Percentiles rank a stretch among this genome's conserved stretches.
These are phyloP conservation scores for Tipula confusa DNA, from an alignment of 2,888 invertebrate genomes.

Conservation along the genomic window DNA sequence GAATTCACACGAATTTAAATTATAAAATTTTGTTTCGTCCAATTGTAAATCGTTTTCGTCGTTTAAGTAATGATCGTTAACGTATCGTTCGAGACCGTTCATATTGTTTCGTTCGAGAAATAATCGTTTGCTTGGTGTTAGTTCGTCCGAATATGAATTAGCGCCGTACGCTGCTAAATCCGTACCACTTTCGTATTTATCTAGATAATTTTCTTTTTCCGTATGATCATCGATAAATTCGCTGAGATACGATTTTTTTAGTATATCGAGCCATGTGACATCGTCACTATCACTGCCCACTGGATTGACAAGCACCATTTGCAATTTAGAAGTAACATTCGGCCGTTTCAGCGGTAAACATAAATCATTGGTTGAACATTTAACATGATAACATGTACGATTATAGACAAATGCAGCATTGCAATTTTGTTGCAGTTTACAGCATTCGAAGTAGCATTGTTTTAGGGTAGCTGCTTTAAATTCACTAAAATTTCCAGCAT, in stretches of 20 bases:
- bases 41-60: conserved; percentile 49
- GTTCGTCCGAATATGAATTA: neutral
- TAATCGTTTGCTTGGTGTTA: conserved; percentile 41
- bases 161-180: neutral
- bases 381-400: conserved; percentile 70
- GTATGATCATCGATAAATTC: conserved; percentile 33
- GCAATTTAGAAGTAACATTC: conserved; percentile 60
- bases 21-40: conserved; percentile 51
- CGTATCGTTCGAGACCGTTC: conserved; percentile 39
- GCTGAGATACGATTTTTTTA: conserved; percentile 38
- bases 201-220: conserved; percentile 27
- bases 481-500: conserved; percentile 60
- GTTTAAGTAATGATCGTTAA: conserved; percentile 39
- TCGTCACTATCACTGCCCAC: conserved; percentile 55
- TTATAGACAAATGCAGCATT: conserved; percentile 77
- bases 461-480: conserved; percentile 59
- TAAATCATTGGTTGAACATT: conserved; percentile 64
- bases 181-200: neutral
- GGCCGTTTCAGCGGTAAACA: conserved; percentile 63
- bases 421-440: conserved; percentile 52
- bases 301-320: conserved; percentile 74
- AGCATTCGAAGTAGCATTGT: conserved; percentile 62
- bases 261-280: conserved; percentile 43
- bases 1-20: conserved; percentile 56
- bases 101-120: conserved; percentile 37